Base-by-base conservation (phyloP, 1,140 invertebrate species). In the Samia ricini region DNA sequence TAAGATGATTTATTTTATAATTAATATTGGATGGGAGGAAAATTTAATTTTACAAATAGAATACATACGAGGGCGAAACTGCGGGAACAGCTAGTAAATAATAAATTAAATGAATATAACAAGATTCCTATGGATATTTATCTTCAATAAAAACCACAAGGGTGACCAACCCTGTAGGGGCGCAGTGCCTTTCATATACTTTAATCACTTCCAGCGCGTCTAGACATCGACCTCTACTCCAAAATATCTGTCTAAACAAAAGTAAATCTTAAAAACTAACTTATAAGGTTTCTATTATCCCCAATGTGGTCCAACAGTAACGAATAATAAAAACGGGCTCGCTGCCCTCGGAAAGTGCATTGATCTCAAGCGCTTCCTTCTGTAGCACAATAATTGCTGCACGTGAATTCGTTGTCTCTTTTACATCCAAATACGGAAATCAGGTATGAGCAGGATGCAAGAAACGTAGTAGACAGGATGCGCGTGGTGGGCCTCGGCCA, bases 271-370 rank as follows among this genome's bases (percentile, higher is more conserved):
- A 82, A 60, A n/a, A 60, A 55, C 69, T 20, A 56, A 48, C 76
- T 63, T 7, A 2, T 83, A 85, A 83, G 81, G 81, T 79, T 75
- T 64, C 68, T 72, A 81, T 79, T 85, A 66, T 75, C 59, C 63
- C 69, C 68, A 61, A 62, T 74, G 64, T 58, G 64, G 52, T 57
- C 61, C 56, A 67, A 74, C 68, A 76, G 72, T 69, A 78, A 85
- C 74, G 74, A 83, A 70, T 77, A 71, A 84, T 84, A 87, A 88
- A 86, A 88, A 81, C 79, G 74, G 78, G 80, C 79, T 79, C 76
- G 72, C 80, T 85, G 83, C 87, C 83, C 85, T 88, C 81, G 80
- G 75, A 83, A 88, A 88, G 87, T 88, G 87, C 87, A 89, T 89
- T 89, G 87, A 89, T 89, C 87, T 88, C 82, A 66, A 76, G 74